Conservation (phyloP, 2,888 invertebrate species). For the Tenthredo distinguenda region DNA sequence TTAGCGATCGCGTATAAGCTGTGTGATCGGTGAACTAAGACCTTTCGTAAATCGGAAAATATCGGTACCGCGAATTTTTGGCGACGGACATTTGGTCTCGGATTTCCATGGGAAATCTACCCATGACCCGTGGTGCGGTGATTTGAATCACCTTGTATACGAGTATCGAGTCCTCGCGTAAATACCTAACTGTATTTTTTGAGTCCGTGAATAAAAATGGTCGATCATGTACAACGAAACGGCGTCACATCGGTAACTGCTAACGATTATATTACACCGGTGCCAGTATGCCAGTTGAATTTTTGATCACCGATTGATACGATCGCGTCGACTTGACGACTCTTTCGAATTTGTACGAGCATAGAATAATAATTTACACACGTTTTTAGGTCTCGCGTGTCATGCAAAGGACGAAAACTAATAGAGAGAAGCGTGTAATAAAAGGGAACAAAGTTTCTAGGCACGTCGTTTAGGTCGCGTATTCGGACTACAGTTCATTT, state of each 20-base stretch:
- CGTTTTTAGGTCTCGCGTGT: slow-evolving; percentile 54
- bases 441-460: neutral
- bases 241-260: slow-evolving; percentile 10
- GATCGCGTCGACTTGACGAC: slow-evolving; percentile 2
- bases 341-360: neutral
- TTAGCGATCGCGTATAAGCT: too few relatives aligned
- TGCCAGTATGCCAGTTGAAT: slow-evolving; percentile 28
- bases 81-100: too few relatives aligned
- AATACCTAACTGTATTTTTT: slow-evolving; percentile 30
- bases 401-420: slow-evolving; percentile 56
- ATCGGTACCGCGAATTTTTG: too few relatives aligned
- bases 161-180: neutral
- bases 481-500: neutral
- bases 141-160: too few relatives aligned
- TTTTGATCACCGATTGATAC: slow-evolving; percentile 37
- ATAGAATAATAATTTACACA: neutral
- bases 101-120: too few relatives aligned
- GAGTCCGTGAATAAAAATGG: neutral
- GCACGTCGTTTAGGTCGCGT: neutral
- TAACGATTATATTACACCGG: slow-evolving; percentile 24
- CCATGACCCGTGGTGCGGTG: too few relatives aligned
- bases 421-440: neutral
- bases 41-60: too few relatives aligned
- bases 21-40: too few relatives aligned
- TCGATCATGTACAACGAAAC: slow-evolving; percentile 12